Conservation (phyloP, 2,888 invertebrate genomes). For the Hypomecis atomaria region DNA sequence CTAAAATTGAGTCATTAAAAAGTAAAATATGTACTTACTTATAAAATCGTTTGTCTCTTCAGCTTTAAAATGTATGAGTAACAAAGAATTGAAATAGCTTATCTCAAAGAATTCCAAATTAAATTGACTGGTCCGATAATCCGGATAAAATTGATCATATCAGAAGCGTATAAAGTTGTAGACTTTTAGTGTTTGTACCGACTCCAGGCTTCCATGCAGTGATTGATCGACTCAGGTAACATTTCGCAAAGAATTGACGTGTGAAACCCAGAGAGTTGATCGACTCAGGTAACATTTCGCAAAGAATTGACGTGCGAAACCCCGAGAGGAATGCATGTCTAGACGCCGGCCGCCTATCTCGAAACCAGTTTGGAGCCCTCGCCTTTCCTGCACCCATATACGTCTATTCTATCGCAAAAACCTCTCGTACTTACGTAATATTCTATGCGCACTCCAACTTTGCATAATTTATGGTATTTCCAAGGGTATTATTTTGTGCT, state of each 20-base stretch:
- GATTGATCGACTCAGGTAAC: constrained; percentile 15
- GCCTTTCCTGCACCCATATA: constrained; percentile 29
- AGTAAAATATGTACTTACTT: too few relatives aligned
- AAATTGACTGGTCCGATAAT: too few relatives aligned
- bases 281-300: constrained; percentile 24
- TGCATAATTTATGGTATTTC: constrained; percentile 24
- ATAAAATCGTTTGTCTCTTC: too few relatives aligned
- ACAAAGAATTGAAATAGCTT: too few relatives aligned
- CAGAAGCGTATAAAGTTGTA: background rate
- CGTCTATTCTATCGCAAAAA: constrained; percentile 20
- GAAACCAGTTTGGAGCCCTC: constrained; percentile 37
- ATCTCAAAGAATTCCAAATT: too few relatives aligned
- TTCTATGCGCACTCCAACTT: constrained; percentile 18
- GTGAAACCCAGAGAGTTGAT: constrained; percentile 25
- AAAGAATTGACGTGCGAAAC: constrained; percentile 23
- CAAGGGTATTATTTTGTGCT: constrained; percentile 13
- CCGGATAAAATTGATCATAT: too few relatives aligned
- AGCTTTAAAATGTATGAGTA: too few relatives aligned
- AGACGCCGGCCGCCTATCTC: constrained; percentile 34
- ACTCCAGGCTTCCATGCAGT: constrained; percentile 3
- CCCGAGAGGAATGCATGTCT: constrained; percentile 40
- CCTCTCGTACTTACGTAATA: constrained; percentile 21
- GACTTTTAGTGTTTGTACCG: background rate
- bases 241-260: constrained; percentile 27
- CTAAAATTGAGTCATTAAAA: too few relatives aligned